phyloP scores from a whole-genome alignment of 2,888 invertebrate species.

The Aphidoletes aphidimyza region DNA sequence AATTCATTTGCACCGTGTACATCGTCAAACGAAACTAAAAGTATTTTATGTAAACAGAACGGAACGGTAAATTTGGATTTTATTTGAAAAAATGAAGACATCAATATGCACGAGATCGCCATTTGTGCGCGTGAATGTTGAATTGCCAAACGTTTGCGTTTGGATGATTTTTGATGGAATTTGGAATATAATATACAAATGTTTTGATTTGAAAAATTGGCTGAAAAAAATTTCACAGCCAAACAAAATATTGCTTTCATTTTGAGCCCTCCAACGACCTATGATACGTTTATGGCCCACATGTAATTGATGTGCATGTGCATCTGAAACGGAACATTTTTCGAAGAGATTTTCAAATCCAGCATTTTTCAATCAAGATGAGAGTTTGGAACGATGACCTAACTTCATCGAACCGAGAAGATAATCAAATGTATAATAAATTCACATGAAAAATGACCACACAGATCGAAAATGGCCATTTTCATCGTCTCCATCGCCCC shows the following conservation, averaged over 20 bases:
- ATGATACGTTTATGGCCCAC: too few species aligned
- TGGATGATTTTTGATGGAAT: too few species aligned
- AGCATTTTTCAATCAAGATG: neutral
- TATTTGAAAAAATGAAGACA: neutral
- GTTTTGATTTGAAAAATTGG: too few species aligned
- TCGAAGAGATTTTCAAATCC: neutral
- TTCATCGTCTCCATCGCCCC: too few species aligned
- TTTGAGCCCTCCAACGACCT: too few species aligned
- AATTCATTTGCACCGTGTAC: neutral
- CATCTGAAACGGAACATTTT: neutral
- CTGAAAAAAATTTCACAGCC: neutral
- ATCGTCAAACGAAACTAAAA: neutral
- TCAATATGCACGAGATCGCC: neutral
- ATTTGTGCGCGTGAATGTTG: too few species aligned
- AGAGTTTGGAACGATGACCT: neutral
- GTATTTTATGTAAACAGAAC: constrained; percentile 23
- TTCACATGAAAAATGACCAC: constrained; percentile 9
- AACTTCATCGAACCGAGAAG: constrained; percentile 33
- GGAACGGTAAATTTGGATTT: neutral
- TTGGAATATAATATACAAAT: too few species aligned
- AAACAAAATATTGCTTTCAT: neutral
- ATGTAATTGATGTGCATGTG: constrained; percentile 43
- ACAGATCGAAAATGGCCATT: neutral
- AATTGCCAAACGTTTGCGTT: too few species aligned
- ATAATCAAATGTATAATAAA: constrained; percentile 32